phyloP scores from a whole-genome alignment of 2,888 invertebrate genomes.

The Drosophila quinaria region DNA sequence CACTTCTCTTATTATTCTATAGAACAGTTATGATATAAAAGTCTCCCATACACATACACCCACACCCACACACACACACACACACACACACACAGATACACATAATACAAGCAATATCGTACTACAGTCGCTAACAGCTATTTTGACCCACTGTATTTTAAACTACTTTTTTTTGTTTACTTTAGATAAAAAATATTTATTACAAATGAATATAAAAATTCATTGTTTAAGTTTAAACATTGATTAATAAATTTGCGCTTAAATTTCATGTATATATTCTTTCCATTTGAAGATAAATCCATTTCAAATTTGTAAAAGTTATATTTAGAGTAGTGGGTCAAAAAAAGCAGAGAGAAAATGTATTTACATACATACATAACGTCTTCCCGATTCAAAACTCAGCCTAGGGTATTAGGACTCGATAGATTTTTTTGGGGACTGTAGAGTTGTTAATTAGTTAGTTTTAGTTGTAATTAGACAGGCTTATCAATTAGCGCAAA shows the following conservation, averaged over 20 bases:
- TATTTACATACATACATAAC: constrained; percentile 10
- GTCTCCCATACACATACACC: not conserved
- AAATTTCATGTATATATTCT: no score
- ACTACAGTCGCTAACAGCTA: no score
- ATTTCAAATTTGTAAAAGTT: no score
- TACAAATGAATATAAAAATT: no score
- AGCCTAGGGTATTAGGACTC: constrained; percentile 16
- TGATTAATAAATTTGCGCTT: no score
- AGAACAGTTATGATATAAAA: not conserved
- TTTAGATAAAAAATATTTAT: no score
- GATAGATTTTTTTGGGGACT: constrained; percentile 1
- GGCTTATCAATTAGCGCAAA: constrained; percentile 30
- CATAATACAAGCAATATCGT: constrained; percentile 46
- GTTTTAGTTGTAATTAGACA: constrained; percentile 38
- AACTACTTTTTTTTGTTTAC: no score
- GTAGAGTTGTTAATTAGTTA: constrained; percentile 20
- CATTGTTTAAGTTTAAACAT: no score
- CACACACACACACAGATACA: not conserved
- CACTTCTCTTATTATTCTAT: constrained; percentile 6
- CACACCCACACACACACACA: not conserved
- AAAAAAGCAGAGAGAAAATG: no score
- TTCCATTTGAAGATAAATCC: no score
- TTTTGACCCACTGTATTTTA: no score
- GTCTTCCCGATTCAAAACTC: constrained; percentile 45
- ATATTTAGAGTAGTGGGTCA: no score